phyloP scores from a whole-genome alignment of 2,888 invertebrate genomes.

The Chloromyia formosa region DNA sequence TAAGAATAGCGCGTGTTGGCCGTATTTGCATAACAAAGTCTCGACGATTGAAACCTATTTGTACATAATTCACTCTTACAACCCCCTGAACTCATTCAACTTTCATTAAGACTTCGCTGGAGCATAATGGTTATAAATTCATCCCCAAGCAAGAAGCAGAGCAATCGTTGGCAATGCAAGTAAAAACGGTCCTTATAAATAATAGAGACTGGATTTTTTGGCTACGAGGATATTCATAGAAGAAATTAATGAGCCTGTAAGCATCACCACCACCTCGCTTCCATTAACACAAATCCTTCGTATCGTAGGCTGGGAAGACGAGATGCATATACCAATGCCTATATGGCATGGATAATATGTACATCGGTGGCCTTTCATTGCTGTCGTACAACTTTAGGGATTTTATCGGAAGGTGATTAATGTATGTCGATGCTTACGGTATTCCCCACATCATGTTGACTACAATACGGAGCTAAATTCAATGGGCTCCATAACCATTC shows the following conservation, averaged over 20 bases:
- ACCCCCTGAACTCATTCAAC: background rate
- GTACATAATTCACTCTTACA: background rate
- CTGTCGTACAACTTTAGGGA: constrained; percentile 31
- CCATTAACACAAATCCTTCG: constrained; percentile 4
- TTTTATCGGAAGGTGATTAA: constrained; percentile 40
- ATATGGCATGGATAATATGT: constrained; percentile 5
- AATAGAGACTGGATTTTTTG: background rate
- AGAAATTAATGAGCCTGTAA: constrained; percentile 43
- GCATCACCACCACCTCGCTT: constrained; percentile 18
- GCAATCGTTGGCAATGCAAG: background rate
- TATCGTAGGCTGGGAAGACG: background rate
- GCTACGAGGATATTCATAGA: constrained; percentile 3
- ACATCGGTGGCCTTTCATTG: constrained; percentile 7
- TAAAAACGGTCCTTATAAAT: background rate
- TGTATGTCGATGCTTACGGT: constrained; percentile 35
- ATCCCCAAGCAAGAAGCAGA: background rate
- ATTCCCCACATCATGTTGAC: constrained; percentile 25
- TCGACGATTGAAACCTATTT: background rate
- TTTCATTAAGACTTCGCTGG: too few species aligned
- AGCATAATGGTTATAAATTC: background rate
- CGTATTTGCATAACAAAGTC: background rate
- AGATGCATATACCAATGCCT: background rate
- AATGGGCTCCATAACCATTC: constrained; percentile 3
- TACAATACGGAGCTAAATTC: constrained; percentile 1
- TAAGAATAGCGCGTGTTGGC: too few species aligned